Base-by-base conservation (phyloP, 2,113 vertebrate genomes). In the Rhea pennata region DNA sequence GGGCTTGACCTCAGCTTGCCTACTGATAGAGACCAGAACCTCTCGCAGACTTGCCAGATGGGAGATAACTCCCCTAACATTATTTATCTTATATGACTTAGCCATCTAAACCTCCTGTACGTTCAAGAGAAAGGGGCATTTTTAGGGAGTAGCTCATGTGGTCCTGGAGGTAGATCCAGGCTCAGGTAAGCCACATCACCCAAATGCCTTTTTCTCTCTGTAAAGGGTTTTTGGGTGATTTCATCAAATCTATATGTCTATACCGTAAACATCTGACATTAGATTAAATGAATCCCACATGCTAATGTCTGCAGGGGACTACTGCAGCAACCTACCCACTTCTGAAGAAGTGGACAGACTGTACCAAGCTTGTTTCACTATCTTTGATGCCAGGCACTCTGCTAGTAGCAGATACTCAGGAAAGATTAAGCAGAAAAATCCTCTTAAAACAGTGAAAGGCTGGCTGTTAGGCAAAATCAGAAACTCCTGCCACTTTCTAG, bases 401-500 rank as follows among this genome's bases (percentile, higher is more conserved):
- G 58, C 15, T 93, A 76, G 53, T 53, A 62, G 86, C 67, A 95
- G 79, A 62, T 81, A 73, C 0, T 2, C 71, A 72, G 67, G 36
- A 86, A 82, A 88, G 59, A 82, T 64, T 79, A n/a, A 86, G 83
- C 42, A 88, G 67, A 74, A 86, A 58, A 76, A 76, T 27, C 24
- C 14, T 59, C 39, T 39, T 61, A 17, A 44, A 78, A 51, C 67
- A 51, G 39, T 0, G 14, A 29, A 78, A 71, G 44, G 8, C 42
- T 78, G 46, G 2, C 24, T 78, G 2, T 66, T 71, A 50, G 56
- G 40, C n/a, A 29, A 73, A 84, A 24, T 54, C 69, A 92, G 89
- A 73, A 33, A 44, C 14, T 75, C 20, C 40, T 62, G 36, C 42
- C 84, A 40, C 36, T 70, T 44, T 42, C 22, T 65, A 48, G 58